Percentiles rank a stretch among this genome's conserved stretches.
phyloP scores from a whole-genome alignment of 2,888 invertebrate species.

The Lycophotia porphyrea region DNA sequence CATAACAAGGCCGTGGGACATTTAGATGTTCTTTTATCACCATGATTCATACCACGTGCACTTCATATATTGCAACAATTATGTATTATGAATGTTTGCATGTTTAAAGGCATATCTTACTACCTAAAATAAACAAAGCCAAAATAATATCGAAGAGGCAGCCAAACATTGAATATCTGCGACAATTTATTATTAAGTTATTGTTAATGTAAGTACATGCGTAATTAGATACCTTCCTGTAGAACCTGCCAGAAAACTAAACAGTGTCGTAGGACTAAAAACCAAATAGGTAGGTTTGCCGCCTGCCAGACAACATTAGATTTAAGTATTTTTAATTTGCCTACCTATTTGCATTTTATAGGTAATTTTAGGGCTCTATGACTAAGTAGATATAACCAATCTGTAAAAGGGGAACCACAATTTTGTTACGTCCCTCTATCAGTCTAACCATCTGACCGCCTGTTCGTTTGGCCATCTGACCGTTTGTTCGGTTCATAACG shows the following conservation, averaged over 20 bases:
- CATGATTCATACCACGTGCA: slow-evolving; percentile 48
- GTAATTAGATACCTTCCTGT: slow-evolving; percentile 7
- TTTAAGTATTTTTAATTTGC: background rate
- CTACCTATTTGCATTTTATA: too few species aligned
- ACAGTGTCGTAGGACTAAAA: background rate
- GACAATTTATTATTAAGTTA: slow-evolving; percentile 10
- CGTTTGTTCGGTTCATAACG: background rate
- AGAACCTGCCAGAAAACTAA: slow-evolving; percentile 10
- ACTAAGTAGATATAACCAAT: too few species aligned
- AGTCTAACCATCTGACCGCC: background rate
- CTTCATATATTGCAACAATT: slow-evolving; percentile 38
- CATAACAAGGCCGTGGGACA: slow-evolving; percentile 48
- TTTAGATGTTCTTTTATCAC: slow-evolving; percentile 44
- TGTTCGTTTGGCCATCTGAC: background rate
- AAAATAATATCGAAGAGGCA: slow-evolving; percentile 22
- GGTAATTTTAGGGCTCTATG: background rate
- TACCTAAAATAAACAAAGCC: slow-evolving; percentile 17
- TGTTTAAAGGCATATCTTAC: slow-evolving; percentile 14
- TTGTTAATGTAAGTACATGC: background rate
- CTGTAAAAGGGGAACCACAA: background rate
- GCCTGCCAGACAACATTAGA: background rate
- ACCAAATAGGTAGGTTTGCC: background rate
- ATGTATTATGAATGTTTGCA: slow-evolving; percentile 20
- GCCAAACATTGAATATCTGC: slow-evolving; percentile 15
- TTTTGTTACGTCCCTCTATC: background rate